These are phyloP conservation scores for Fragum sueziense DNA, from an alignment of 2,888 invertebrate species.

Conservation along the genomic window DNA sequence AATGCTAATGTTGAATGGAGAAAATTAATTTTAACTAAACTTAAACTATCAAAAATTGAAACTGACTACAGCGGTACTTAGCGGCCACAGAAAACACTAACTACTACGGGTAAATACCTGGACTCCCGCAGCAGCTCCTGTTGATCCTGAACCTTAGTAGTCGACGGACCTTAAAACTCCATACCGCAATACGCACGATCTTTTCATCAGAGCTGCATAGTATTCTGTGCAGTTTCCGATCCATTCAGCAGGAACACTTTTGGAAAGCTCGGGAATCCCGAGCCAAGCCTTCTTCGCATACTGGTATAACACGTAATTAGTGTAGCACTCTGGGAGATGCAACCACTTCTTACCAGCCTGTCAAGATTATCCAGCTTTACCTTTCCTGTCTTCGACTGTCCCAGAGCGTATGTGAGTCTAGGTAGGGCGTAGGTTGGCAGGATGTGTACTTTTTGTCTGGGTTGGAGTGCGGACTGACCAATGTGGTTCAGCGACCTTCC, in stretches of 20 bases:
- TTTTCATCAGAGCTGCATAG: not conserved
- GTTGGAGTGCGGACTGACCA: slow-evolving; percentile 13
- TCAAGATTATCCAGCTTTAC: not conserved
- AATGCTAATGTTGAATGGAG: no score
- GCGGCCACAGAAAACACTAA: no score
- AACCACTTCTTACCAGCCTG: not conserved
- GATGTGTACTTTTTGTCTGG: slow-evolving; percentile 34
- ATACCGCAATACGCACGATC: not conserved
- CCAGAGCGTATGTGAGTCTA: slow-evolving; percentile 13
- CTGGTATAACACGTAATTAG: not conserved
- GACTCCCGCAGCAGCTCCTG: no score
- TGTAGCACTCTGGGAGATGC: not conserved
- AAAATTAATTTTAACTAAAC: no score
- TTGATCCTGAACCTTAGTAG: no score
- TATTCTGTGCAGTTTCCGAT: not conserved
- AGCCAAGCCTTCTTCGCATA: not conserved
- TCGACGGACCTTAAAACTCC: no score
- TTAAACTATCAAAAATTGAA: no score
- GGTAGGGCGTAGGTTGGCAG: slow-evolving; percentile 34
- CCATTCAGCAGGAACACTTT: not conserved
- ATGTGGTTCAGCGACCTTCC: not conserved
- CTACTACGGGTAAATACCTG: no score
- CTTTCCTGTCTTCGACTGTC: slow-evolving; percentile 5
- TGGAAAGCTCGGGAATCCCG: not conserved
- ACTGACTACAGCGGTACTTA: no score